These are phyloP conservation scores for Bombus polaris DNA, from an alignment of 1,140 invertebrate genomes.

Conservation along the genomic window DNA sequence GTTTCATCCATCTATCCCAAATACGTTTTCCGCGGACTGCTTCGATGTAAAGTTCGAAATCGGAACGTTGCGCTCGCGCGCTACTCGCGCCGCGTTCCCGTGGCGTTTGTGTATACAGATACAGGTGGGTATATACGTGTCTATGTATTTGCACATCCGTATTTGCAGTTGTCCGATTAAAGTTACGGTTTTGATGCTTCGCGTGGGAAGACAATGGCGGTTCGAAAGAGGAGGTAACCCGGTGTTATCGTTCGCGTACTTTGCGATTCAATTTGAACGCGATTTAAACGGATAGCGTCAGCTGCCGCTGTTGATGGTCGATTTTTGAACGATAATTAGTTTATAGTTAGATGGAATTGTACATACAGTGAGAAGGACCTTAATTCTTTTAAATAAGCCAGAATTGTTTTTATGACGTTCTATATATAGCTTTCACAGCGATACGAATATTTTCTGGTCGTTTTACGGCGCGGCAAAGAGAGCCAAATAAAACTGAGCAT, in stretches of 20 bases:
- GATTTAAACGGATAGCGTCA: conserved; percentile 42
- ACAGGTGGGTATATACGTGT: not conserved
- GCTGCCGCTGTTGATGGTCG: not conserved
- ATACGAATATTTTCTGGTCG: too few relatives aligned
- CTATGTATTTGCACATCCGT: not conserved
- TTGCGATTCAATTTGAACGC: conserved; percentile 23
- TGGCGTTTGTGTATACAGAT: not conserved
- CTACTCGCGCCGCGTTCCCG: not conserved
- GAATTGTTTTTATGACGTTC: too few relatives aligned
- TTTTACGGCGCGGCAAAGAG: too few relatives aligned
- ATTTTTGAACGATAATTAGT: not conserved
- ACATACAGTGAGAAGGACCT: not conserved
- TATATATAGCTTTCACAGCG: too few relatives aligned
- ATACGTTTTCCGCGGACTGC: conserved; percentile 70
- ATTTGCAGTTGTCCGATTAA: conserved; percentile 58
- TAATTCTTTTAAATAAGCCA: too few relatives aligned
- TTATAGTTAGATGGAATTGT: not conserved
- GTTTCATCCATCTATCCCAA: conserved; percentile 78
- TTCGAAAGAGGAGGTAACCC: conserved; percentile 37
- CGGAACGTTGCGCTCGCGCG: conserved; percentile 47
- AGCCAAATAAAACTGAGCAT: too few relatives aligned
- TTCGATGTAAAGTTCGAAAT: conserved; percentile 66
- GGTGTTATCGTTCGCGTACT: conserved; percentile 34
- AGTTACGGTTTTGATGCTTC: conserved; percentile 57
- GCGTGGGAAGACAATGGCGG: conserved; percentile 52